Percentiles rank a stretch among this genome's conserved stretches.
Conservation (phyloP, 2,888 invertebrate genomes). For the Ramazzottius varieornatus region DNA sequence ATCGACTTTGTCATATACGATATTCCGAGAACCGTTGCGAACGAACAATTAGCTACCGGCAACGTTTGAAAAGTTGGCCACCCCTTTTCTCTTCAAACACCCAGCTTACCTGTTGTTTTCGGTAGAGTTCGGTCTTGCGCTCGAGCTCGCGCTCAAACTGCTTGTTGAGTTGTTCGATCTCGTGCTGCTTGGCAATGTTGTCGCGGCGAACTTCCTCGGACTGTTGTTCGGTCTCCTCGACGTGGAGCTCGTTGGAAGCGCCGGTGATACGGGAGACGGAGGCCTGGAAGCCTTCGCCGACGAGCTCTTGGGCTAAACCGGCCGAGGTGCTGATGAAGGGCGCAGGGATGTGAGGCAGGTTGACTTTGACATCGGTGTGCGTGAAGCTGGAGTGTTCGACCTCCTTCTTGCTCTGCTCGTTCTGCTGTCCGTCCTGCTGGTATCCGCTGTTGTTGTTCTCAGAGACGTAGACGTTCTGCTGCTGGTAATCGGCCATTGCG, state of each 20-base stretch:
- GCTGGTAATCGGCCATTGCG: background rate
- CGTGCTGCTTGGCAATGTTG: background rate
- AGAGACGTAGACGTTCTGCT: background rate
- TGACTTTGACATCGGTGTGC: background rate
- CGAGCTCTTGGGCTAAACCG: background rate
- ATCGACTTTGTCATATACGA: too few relatives aligned
- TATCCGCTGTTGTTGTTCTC: background rate
- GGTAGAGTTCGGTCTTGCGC: background rate
- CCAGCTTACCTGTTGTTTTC: background rate
- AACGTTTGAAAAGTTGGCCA: too few relatives aligned
- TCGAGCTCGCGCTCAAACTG: background rate
- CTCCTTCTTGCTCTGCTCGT: background rate
- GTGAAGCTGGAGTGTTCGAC: background rate
- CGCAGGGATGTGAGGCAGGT: background rate
- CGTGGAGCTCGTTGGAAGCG: background rate
- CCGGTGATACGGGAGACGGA: constrained; percentile 1
- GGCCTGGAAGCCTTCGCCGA: constrained; percentile 3
- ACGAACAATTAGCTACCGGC: too few relatives aligned
- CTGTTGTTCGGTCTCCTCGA: background rate
- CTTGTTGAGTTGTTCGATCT: background rate
- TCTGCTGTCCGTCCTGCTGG: background rate
- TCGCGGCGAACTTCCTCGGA: background rate
- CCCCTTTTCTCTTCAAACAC: too few relatives aligned
- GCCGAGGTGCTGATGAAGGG: background rate
- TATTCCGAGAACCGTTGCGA: too few relatives aligned